A percentile compares a stretch with the other conserved stretches of the same genome.
phyloP scores from a whole-genome alignment of 2,113 vertebrate genomes.

The Pica pica region DNA sequence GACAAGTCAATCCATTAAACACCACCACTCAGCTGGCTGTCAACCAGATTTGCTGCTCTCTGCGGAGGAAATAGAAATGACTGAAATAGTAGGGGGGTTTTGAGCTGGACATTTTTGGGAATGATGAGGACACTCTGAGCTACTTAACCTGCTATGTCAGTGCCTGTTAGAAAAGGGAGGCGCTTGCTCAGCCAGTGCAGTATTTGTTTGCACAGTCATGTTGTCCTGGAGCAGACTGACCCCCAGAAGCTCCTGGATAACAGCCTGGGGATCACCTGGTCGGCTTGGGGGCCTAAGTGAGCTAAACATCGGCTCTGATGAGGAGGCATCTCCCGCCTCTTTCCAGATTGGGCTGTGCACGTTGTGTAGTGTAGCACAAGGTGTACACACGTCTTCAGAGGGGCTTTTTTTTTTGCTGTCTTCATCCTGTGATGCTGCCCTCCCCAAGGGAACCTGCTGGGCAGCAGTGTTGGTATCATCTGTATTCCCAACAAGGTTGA shows the following conservation, averaged over 20 bases:
- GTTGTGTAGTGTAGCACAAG: neutral
- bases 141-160: neutral
- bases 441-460: neutral
- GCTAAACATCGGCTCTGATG: neutral
- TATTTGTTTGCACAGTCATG: fast-evolving
- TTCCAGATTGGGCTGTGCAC: fast-evolving
- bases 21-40: slow-evolving; percentile 17
- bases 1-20: slow-evolving; percentile 49
- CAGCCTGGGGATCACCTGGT: fast-evolving
- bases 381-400: neutral
- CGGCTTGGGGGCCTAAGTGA: neutral
- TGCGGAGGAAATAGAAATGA: neutral
- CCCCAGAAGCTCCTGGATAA: neutral
- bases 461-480: neutral
- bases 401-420: neutral
- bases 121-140: neutral
- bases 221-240: neutral
- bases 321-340: neutral
- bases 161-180: neutral
- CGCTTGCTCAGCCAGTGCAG: neutral
- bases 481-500: neutral
- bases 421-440: neutral
- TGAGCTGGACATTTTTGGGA: neutral
- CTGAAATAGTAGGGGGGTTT: neutral
- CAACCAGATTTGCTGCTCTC: neutral